Base-by-base conservation (phyloP, 2,797 vertebrate genomes). In the Coracias cyanogaster region DNA sequence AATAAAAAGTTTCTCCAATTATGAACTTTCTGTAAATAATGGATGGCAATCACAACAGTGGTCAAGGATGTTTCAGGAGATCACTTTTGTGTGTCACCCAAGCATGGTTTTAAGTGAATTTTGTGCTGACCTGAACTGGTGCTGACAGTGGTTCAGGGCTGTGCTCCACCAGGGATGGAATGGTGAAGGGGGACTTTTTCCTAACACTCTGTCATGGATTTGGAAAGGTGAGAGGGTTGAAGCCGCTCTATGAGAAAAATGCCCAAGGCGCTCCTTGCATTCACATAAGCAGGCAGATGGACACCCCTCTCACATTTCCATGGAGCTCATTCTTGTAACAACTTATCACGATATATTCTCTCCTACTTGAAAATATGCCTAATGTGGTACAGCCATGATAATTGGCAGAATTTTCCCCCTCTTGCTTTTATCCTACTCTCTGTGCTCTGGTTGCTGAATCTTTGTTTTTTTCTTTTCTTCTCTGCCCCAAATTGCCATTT, bases 11-110 rank as follows among this genome's bases (percentile, higher is more conserved):
- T 65, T 61, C 72, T 48, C 33, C 35, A 89, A 2, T 93, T 76
- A 69, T 35, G 73, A 86, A 74, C 31, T 83, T 81, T 58, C 49
- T 81, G 71, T 35, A 74, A 83, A 64, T 86, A 93, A 90, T 69
- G 41, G 46, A 35, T 51, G 19, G 29, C 78, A 79, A 58, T 88
- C 57, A 65, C 28, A 83, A 6, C 15, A 69, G n/a, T 65, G 58
- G 65, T 54, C 41, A n/a, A 24, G 70, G 26, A 74, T 41, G 9
- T 37, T 93, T 79, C 35, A 67, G 64, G 12, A 26, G 13, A 61
- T 70, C 51, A 33, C 24, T 33, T 52, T n/a, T 46, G 12, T 33
- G 24, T 69, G 37, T 73, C 58, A 80, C 18, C 43, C 65, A 33
- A 86, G 41, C 39, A 15, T 10, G 65, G 41, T 41, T 84, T 79